A percentile compares a stretch with the other conserved stretches of the same genome.
Conservation (phyloP, 2,888 invertebrate species). For the Leptopilina drosophilae region DNA sequence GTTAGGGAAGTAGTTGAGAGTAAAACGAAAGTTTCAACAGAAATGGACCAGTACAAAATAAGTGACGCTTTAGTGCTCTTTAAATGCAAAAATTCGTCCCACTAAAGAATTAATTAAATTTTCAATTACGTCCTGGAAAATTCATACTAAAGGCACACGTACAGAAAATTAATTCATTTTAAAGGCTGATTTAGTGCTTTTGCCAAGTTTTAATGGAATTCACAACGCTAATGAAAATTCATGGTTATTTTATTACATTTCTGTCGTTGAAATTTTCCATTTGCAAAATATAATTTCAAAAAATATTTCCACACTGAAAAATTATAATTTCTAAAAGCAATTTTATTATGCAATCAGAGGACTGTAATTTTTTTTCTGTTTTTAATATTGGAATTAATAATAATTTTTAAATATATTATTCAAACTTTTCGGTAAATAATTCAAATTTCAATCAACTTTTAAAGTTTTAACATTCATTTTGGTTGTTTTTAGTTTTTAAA, state of each 20-base stretch:
- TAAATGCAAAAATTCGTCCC: constrained; percentile 36
- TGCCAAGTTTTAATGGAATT: constrained; percentile 28
- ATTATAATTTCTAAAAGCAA: neutral
- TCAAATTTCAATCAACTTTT: too few species aligned
- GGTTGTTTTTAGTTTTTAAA: too few species aligned
- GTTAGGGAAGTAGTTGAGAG: constrained; percentile 13
- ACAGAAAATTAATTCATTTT: constrained; percentile 36
- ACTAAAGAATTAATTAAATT: constrained; percentile 40
- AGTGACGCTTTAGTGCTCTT: constrained; percentile 35
- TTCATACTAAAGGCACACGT: constrained; percentile 31
- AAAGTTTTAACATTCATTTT: too few species aligned
- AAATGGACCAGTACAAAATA: constrained; percentile 38
- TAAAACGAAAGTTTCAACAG: constrained; percentile 25
- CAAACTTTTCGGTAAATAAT: too few species aligned
- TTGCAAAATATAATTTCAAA: neutral
- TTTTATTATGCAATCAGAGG: neutral
- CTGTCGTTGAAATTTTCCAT: neutral
- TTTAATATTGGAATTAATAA: too few species aligned
- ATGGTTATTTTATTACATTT: constrained; percentile 25
- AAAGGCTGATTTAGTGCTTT: constrained; percentile 29
- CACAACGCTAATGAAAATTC: constrained; percentile 33
- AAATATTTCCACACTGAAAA: neutral
- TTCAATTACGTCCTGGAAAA: constrained; percentile 37
- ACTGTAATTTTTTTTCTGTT: too few species aligned
- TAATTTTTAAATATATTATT: too few species aligned